Evolutionary conservation across 2,797 vertebrate species (phyloP).

Genomic region (Anguilla obscura): DNA sequence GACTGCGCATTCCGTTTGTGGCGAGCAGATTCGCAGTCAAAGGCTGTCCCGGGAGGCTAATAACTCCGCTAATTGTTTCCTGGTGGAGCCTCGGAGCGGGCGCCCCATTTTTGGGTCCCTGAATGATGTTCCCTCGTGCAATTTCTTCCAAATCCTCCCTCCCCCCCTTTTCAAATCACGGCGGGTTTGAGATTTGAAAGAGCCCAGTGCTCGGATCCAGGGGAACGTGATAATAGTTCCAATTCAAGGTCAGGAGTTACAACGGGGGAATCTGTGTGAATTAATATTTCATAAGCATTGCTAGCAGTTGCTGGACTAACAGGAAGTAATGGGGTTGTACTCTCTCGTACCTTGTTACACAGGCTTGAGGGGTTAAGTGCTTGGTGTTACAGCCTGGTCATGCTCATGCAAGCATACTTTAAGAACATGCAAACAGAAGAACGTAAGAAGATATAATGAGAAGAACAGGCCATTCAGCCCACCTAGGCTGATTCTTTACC

Average conservation of each 20-base stretch:
- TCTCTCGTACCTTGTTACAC: background rate
- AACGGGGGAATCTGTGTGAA: too few species aligned
- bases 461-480: too few species aligned
- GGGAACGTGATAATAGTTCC: background rate
- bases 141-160: slow-evolving; percentile 7
- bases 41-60: slow-evolving; percentile 59
- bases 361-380: too few species aligned
- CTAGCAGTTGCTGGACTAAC: background rate
- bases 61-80: slow-evolving; percentile 73
- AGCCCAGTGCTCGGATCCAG: background rate
- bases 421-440: too few species aligned
- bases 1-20: background rate
- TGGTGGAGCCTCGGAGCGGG: slow-evolving; percentile 49
- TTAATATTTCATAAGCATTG: background rate
- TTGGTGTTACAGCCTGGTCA: too few species aligned
- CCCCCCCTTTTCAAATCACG: background rate
- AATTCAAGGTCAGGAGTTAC: background rate
- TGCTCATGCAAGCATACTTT: too few species aligned
- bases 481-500: too few species aligned
- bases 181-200: background rate
- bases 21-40: slow-evolving; percentile 53
- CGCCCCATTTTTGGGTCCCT: slow-evolving; percentile 44
- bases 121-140: slow-evolving; percentile 37
- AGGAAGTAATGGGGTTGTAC: background rate
- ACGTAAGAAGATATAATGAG: too few species aligned